Evolutionary conservation across 2,888 invertebrate species (phyloP).

Genomic region (Hirtodrosophila duncani): DNA sequence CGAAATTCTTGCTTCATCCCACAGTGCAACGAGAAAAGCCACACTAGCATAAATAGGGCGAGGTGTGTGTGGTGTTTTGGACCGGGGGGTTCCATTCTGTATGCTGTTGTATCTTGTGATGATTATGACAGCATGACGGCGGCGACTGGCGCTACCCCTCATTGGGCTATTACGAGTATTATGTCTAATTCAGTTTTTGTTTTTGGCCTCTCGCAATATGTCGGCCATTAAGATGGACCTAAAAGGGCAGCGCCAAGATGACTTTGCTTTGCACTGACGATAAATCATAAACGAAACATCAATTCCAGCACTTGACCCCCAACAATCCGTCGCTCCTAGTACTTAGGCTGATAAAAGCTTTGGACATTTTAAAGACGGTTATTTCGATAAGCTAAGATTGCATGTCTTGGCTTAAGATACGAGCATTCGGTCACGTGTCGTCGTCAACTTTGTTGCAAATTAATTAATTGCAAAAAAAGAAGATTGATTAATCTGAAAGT

Average conservation of each 20-base stretch:
- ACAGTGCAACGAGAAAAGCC: no score
- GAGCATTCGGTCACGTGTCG: slow-evolving; percentile 62
- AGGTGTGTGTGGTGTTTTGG: no score
- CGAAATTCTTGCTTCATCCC: no score
- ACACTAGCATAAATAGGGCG: no score
- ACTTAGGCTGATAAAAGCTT: slow-evolving; percentile 2
- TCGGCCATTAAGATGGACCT: slow-evolving; percentile 54
- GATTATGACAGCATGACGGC: slow-evolving; percentile 74
- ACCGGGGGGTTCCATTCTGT: slow-evolving; percentile 31
- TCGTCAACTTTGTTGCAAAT: slow-evolving; percentile 35
- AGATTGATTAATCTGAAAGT: slow-evolving; percentile 61
- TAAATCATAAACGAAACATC: slow-evolving; percentile 79
- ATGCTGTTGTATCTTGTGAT: slow-evolving; percentile 61
- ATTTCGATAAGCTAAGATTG: no score
- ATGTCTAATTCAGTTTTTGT: slow-evolving; percentile 62
- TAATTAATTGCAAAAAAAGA: slow-evolving; percentile 60
- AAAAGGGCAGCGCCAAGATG: slow-evolving; percentile 36
- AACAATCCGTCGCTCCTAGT: slow-evolving; percentile 1
- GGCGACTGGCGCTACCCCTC: slow-evolving; percentile 26
- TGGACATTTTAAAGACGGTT: slow-evolving; percentile 13
- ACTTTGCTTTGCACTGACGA: slow-evolving; percentile 66
- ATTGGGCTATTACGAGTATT: slow-evolving; percentile 21
- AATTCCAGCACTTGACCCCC: slow-evolving; percentile 78
- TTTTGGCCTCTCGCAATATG: slow-evolving; percentile 70
- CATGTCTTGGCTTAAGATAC: no score